Evolutionary conservation across 2,888 invertebrate genomes (phyloP).

Genomic region (Chrysolina oricalcia): DNA sequence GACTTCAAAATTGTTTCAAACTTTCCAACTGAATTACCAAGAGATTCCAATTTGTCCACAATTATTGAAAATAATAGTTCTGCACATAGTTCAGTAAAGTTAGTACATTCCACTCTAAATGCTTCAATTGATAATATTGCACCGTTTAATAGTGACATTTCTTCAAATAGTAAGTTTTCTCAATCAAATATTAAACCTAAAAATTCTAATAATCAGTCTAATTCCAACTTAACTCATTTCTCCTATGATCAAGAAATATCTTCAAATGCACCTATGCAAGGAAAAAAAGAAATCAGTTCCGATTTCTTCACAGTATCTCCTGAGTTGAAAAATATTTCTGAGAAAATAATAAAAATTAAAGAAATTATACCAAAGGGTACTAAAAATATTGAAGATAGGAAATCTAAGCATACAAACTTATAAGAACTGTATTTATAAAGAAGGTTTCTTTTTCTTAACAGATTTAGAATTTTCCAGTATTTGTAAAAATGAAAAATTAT

Average conservation of each 20-base stretch:
- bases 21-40: background rate
- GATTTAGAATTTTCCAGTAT: conserved; percentile 1
- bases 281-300: conserved; percentile 23
- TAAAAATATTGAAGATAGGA: conserved; percentile 13
- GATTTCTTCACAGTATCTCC: conserved; percentile 12
- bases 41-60: background rate
- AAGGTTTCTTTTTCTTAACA: conserved; percentile 23
- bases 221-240: background rate
- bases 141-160: background rate
- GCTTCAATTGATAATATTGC: background rate
- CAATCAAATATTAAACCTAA: background rate
- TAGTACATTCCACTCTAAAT: conserved; percentile 1
- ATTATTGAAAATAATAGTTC: background rate
- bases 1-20: background rate
- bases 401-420: background rate
- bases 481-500: conserved; percentile 2
- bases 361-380: conserved; percentile 9
- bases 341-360: background rate
- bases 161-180: background rate
- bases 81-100: background rate
- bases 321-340: background rate
- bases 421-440: conserved; percentile 16
- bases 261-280: background rate
- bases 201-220: no score
- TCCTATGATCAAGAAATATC: background rate